Evolutionary conservation across 2,888 invertebrate species (phyloP).

Genomic region (Colostygia pectinataria): DNA sequence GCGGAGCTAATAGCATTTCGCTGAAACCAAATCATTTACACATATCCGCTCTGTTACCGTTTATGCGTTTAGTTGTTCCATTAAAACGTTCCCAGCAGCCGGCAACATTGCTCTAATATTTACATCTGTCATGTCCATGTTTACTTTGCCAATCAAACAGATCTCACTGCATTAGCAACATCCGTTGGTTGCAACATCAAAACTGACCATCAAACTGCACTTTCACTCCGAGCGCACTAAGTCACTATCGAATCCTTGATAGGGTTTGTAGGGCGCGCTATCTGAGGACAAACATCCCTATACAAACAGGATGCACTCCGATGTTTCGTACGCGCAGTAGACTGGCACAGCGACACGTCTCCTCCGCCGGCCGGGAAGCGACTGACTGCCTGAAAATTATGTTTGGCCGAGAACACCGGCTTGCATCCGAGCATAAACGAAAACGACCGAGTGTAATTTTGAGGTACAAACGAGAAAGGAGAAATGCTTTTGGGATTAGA

Average conservation of each 20-base stretch:
- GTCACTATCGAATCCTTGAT: constrained; percentile 58
- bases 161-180: constrained; percentile 66
- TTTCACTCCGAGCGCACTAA: constrained; percentile 52
- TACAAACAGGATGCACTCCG: constrained; percentile 66
- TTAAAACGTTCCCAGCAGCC: constrained; percentile 62
- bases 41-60: constrained; percentile 65
- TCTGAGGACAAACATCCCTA: constrained; percentile 76
- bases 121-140: constrained; percentile 65
- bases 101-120: constrained; percentile 59
- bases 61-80: constrained; percentile 54
- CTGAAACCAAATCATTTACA: constrained; percentile 65
- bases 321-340: constrained; percentile 67
- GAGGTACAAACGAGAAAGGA: constrained; percentile 67
- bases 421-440: constrained; percentile 79
- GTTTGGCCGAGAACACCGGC: constrained; percentile 82
- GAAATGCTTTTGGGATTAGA: constrained; percentile 49
- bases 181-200: constrained; percentile 55
- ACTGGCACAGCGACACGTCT: constrained; percentile 55
- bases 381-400: constrained; percentile 75
- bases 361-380: constrained; percentile 68
- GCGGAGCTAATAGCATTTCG: constrained; percentile 29
- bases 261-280: constrained; percentile 69
- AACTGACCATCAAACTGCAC: constrained; percentile 66
- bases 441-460: constrained; percentile 77
- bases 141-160: constrained; percentile 74